phyloP scores from a whole-genome alignment of 2,888 invertebrate genomes.

The Megaustenia siamemsis region DNA sequence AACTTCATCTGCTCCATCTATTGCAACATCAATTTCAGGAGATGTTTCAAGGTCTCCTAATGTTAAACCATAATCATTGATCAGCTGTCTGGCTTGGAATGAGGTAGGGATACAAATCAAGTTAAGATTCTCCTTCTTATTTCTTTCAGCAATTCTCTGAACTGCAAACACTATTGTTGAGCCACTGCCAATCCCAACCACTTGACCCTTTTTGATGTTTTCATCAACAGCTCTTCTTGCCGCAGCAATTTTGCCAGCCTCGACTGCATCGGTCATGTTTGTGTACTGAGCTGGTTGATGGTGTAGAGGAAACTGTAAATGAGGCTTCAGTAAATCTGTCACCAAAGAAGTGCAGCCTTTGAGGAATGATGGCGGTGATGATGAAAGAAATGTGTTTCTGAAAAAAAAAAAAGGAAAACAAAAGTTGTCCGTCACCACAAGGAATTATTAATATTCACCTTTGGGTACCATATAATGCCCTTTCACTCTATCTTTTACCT shows the following conservation, averaged over 20 bases:
- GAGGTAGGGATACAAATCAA: slow-evolving; percentile 94
- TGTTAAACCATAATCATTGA: slow-evolving; percentile 88
- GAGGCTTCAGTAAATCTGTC: neutral
- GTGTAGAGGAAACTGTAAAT: neutral
- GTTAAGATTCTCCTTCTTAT: slow-evolving; percentile 86
- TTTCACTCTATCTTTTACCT: neutral
- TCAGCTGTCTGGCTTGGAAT: slow-evolving; percentile 94
- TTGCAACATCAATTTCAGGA: slow-evolving; percentile 91
- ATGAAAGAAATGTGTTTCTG: slow-evolving; percentile 18
- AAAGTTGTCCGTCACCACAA: neutral
- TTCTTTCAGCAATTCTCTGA: slow-evolving; percentile 85
- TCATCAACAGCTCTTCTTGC: slow-evolving; percentile 75
- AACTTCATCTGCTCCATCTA: slow-evolving; percentile 99
- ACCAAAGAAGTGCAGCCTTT: too few species aligned
- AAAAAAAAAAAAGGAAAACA: slow-evolving; percentile 5
- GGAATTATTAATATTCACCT: neutral
- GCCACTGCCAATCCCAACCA: slow-evolving; percentile 95
- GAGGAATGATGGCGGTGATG: neutral
- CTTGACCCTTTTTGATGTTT: slow-evolving; percentile 78
- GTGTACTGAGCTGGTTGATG: neutral
- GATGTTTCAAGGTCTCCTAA: slow-evolving; percentile 91
- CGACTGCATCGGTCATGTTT: slow-evolving; percentile 64
- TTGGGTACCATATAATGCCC: neutral
- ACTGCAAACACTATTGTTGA: slow-evolving; percentile 96
- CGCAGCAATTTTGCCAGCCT: slow-evolving; percentile 74